Base-by-base conservation (phyloP, 2,797 vertebrate genomes). In the Eremophila alpestris region DNA sequence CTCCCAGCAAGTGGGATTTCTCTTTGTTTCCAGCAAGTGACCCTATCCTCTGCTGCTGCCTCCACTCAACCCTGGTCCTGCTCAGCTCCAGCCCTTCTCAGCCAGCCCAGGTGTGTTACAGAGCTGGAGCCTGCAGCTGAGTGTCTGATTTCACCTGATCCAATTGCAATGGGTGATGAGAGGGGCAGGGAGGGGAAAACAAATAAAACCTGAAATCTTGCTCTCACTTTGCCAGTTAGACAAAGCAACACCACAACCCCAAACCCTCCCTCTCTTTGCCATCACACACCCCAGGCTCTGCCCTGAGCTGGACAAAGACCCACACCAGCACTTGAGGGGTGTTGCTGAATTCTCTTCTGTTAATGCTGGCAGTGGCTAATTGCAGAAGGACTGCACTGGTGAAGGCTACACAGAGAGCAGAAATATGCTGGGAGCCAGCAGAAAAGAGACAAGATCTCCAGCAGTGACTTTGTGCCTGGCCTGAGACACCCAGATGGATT, bases 91-190 rank as follows among this genome's bases (percentile, higher is more conserved):
- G 75, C 1, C 0, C 69, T 69, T 30, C 69, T 34, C 73, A 52
- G 76, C 9, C 69, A 49, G 55, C 77, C 18, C 41, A 84, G 74
- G 52, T 1, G 1, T 1, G 38, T 60, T 19, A 67, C 74, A 73
- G 87, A 94, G 75, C 71, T 32, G 49, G 13, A 84, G 86, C 34
- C 67, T 92, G 83, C 80, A 82, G 51, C 30, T 5, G 1, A 71
- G 92, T 71, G 80, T 71, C 81, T 89, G 60, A 89, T 92, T 95
- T 89, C 93, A 94, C 59, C 74, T 51, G 64, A 83, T 90, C 88
- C 71, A 71, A 83, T 83, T 83, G 77, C 80, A 91, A 11, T 3
- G 12, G 49, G 60, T 82, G 54, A 93, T 46, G 71, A 40, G 52
- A 91, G 52, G 81, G 68, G 75, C 60, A 87, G 40, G 29, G 4